These are phyloP conservation scores for Cryptocephalus primarius DNA, from an alignment of 2,888 invertebrate genomes.

Conservation along the genomic window DNA sequence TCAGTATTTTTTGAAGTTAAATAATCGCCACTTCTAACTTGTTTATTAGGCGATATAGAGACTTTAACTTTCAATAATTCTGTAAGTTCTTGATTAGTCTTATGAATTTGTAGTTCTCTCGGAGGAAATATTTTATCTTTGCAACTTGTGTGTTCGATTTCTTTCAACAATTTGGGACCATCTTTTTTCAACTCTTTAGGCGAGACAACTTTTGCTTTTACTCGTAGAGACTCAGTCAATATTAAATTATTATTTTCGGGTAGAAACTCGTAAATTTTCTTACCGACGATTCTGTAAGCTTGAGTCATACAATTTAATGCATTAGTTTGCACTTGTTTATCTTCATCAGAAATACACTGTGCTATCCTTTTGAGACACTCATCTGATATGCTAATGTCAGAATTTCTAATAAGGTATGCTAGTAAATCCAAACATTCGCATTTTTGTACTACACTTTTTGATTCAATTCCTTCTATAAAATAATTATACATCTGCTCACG, in stretches of 20 bases:
- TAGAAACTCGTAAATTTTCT: conserved; percentile 83
- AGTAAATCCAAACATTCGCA: conserved; percentile 94
- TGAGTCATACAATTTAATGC: conserved; percentile 89
- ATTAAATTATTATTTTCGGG: too few species aligned
- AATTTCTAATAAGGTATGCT: conserved; percentile 72
- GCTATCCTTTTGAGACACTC: conserved; percentile 83
- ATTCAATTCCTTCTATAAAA: conserved; percentile 90
- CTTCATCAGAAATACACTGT: conserved; percentile 89
- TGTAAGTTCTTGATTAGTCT: too few species aligned
- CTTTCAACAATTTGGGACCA: conserved; percentile 83
- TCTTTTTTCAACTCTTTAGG: conserved; percentile 94
- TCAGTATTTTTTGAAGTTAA: too few species aligned
- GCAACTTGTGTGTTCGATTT: conserved; percentile 84
- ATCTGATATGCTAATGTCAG: conserved; percentile 70
- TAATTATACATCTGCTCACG: conserved; percentile 82
- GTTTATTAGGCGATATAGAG: too few species aligned
- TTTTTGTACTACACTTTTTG: conserved; percentile 92
- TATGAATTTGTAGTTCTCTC: conserved; percentile 83
- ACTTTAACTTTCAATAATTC: too few species aligned
- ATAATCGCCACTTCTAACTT: too few species aligned
- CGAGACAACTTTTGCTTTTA: too few species aligned
- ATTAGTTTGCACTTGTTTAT: conserved; percentile 90
- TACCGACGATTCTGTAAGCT: conserved; percentile 84
- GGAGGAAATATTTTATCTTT: conserved; percentile 53
- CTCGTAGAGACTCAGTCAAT: too few species aligned